Conservation (phyloP, 2,113 vertebrate genomes). For the Urocolius indicus region DNA sequence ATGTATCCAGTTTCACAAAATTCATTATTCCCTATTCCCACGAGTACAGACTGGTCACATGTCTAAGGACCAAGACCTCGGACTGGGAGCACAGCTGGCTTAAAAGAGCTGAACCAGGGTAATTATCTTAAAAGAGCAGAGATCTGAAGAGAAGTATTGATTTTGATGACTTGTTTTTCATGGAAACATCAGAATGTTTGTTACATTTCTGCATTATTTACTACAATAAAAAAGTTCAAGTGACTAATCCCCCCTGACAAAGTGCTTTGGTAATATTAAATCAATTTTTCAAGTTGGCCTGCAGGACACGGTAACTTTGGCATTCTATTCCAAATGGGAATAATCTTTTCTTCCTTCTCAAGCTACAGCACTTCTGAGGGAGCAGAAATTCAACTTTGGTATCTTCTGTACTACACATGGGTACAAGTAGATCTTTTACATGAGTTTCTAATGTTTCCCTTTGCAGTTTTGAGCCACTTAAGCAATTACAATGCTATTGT, state of each 20-base stretch:
- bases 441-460: neutral
- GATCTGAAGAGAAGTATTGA: constrained; percentile 5
- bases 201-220: constrained; percentile 13
- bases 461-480: neutral
- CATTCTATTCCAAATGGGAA: neutral
- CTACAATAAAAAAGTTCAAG: neutral
- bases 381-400: neutral
- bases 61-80: constrained; percentile 7
- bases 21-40: neutral
- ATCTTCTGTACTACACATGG: constrained; percentile 18
- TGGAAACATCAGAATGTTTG: constrained; percentile 1
- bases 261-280: neutral
- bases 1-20: constrained; percentile 22
- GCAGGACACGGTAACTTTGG: neutral
- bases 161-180: neutral
- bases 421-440: neutral
- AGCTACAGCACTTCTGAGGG: neutral
- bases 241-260: neutral
- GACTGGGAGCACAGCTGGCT: neutral
- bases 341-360: neutral
- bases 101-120: neutral
- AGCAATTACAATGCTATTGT: constrained; percentile 1
- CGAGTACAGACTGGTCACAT: neutral
- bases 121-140: constrained; percentile 10
- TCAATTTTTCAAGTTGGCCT: neutral